Conservation (phyloP, 2,113 vertebrate genomes). For the Porphyrio hochstetteri region DNA sequence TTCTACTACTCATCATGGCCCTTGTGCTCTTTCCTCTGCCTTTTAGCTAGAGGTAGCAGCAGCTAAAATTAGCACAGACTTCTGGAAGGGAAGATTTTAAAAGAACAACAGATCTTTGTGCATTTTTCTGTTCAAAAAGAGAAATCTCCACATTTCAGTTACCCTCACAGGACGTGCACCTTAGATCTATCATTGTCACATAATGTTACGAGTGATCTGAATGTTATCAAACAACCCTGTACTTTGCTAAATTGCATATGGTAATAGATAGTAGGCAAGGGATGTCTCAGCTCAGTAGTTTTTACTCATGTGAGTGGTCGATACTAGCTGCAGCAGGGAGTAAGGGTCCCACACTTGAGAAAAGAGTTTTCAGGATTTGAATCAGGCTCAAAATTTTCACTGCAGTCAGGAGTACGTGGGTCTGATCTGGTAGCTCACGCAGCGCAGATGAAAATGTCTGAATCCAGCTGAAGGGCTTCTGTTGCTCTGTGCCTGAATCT, state of each 20-base stretch:
- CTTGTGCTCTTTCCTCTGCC: not conserved
- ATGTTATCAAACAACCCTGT: not conserved
- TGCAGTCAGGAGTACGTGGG: not conserved
- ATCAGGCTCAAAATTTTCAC: not conserved
- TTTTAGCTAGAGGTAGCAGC: not conserved
- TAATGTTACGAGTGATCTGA: not conserved
- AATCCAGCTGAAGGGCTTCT: not conserved
- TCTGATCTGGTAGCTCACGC: not conserved
- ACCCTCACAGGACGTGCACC: not conserved
- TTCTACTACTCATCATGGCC: not conserved
- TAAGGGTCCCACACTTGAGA: not conserved
- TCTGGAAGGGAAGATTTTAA: not conserved
- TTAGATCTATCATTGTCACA: not conserved
- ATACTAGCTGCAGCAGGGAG: not conserved
- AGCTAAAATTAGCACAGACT: not conserved
- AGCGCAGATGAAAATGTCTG: fast-evolving
- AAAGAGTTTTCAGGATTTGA: not conserved
- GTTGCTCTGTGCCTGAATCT: not conserved
- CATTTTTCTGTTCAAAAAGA: not conserved
- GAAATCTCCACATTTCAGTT: not conserved
- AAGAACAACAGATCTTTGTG: not conserved
- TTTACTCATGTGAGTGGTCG: not conserved
- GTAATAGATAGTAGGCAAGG: not conserved
- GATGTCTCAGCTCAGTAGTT: fast-evolving
- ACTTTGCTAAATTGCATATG: not conserved